A percentile compares a stretch with the other conserved stretches of the same genome.
phyloP scores from a whole-genome alignment of 1,140 invertebrate species.

The Drosophila pseudoobscura region DNA sequence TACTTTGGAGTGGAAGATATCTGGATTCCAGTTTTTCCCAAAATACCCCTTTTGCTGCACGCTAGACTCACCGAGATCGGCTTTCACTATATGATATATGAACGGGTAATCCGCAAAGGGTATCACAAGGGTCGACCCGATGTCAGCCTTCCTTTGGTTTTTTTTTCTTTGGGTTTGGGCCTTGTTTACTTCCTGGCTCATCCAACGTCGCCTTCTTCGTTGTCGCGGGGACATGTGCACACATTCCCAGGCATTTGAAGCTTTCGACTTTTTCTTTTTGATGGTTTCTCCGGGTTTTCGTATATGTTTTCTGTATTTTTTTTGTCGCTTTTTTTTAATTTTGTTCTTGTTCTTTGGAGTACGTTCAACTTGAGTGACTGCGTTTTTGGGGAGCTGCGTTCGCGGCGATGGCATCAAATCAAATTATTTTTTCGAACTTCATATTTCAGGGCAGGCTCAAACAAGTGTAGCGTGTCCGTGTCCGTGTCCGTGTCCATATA shows the following conservation, averaged over 20 bases:
- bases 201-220: constrained; percentile 32
- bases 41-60: too few species aligned
- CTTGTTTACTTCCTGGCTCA: constrained; percentile 79
- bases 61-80: too few species aligned
- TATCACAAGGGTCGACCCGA: not conserved
- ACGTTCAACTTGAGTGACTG: constrained; percentile 77
- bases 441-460: constrained; percentile 63
- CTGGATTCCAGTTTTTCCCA: too few species aligned
- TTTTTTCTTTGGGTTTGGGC: constrained; percentile 35
- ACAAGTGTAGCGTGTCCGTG: constrained; percentile 76
- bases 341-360: constrained; percentile 51
- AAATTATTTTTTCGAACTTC: constrained; percentile 80
- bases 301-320: constrained; percentile 11
- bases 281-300: not conserved
- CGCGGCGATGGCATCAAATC: constrained; percentile 30
- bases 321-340: constrained; percentile 10
- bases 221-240: constrained; percentile 54
- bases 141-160: not conserved
- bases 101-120: too few species aligned
- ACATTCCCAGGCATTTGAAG: constrained; percentile 68
- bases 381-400: constrained; percentile 65
- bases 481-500: constrained; percentile 65
- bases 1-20: too few species aligned
- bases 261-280: constrained; percentile 38
- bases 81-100: too few species aligned